These are phyloP conservation scores for Bombus confusus DNA, from an alignment of 1,140 invertebrate genomes.

Conservation along the genomic window DNA sequence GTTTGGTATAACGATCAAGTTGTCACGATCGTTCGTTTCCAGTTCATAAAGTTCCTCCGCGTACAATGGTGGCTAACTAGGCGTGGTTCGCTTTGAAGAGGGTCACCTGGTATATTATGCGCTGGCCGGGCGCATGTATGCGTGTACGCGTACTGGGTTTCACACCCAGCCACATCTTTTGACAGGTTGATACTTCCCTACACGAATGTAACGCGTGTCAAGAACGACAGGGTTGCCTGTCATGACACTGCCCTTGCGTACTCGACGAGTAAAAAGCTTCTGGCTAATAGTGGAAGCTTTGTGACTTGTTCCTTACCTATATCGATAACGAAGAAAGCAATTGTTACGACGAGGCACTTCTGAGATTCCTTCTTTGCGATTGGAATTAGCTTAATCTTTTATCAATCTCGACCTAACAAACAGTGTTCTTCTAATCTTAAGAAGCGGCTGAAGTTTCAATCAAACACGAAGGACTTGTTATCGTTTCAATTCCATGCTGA, in stretches of 20 bases:
- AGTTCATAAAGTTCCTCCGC: constrained; percentile 68
- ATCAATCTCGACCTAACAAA: no score
- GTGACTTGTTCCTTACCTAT: background rate
- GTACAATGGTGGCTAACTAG: constrained; percentile 74
- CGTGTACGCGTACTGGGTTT: constrained; percentile 46
- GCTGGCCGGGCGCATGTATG: constrained; percentile 1
- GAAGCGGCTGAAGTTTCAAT: no score
- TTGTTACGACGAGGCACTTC: background rate
- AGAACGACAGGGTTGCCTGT: constrained; percentile 57
- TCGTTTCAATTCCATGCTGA: no score
- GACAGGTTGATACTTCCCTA: constrained; percentile 69
- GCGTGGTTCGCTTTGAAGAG: constrained; percentile 73
- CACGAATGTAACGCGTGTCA: constrained; percentile 63
- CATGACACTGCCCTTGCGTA: constrained; percentile 27
- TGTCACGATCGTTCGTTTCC: constrained; percentile 71
- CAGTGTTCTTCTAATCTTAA: no score
- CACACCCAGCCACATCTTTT: constrained; percentile 64
- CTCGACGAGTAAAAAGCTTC: constrained; percentile 3
- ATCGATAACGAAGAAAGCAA: background rate
- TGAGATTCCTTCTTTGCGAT: background rate
- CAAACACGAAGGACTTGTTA: no score
- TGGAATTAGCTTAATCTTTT: background rate
- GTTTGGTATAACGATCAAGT: constrained; percentile 68
- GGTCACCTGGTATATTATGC: constrained; percentile 70
- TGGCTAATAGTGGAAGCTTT: background rate